phyloP scores from a whole-genome alignment of 2,113 vertebrate species.

The Agelaius tricolor region DNA sequence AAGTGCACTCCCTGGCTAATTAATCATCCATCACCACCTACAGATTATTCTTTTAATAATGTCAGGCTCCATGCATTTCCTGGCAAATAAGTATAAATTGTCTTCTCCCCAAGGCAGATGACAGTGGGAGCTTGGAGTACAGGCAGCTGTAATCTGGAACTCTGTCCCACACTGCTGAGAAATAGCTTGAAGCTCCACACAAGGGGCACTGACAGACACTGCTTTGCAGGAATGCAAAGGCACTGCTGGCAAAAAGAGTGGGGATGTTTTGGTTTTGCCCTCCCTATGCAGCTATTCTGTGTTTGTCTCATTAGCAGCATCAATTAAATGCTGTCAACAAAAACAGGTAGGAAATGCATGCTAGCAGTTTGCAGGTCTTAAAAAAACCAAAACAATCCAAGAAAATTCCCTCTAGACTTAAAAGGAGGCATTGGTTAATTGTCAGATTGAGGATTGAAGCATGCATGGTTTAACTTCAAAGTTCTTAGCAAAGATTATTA shows the following conservation, averaged over 20 bases:
- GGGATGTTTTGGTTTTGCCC: not conserved
- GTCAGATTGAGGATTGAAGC: not conserved
- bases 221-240: not conserved
- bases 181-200: not conserved
- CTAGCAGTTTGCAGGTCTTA: not conserved
- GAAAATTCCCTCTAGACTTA: not conserved
- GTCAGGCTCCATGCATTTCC: not conserved
- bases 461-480: not conserved
- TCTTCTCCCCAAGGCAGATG: not conserved
- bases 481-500: not conserved
- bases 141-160: not conserved
- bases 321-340: not conserved
- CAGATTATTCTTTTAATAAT: not conserved
- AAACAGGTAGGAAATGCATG: not conserved
- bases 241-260: not conserved
- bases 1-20: not conserved
- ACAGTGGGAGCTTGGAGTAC: not conserved
- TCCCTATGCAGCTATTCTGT: not conserved
- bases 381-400: not conserved
- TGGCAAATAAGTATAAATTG: not conserved
- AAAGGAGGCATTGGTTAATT: not conserved
- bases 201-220: not conserved
- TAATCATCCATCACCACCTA: not conserved
- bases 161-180: not conserved
- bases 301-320: not conserved